A percentile compares a stretch with the other conserved stretches of the same genome.
These are phyloP conservation scores for Alces alces DNA, from an alignment of 2,113 vertebrate genomes.

Conservation along the genomic window DNA sequence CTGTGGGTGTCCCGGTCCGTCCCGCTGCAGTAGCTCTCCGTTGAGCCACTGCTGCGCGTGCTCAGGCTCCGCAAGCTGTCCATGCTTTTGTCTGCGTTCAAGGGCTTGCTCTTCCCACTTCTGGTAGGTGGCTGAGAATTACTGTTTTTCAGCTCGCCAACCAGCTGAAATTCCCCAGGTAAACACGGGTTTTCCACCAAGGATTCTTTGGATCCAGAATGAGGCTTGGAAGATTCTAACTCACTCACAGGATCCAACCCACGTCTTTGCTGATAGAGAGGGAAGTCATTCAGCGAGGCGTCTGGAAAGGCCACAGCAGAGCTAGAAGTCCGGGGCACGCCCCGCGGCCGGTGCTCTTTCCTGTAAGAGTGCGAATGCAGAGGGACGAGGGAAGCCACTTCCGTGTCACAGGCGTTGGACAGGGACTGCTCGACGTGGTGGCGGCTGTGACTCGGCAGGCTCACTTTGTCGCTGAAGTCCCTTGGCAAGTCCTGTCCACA, in stretches of 20 bases:
- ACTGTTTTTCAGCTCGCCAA: constrained; percentile 80
- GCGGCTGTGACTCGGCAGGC: constrained; percentile 83
- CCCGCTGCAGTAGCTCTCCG: constrained; percentile 97
- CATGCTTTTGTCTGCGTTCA: constrained; percentile 89
- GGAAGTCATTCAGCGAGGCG: constrained; percentile 91
- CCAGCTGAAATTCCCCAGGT: constrained; percentile 85
- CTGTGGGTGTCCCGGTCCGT: constrained; percentile 97
- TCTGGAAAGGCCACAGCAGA: constrained; percentile 98
- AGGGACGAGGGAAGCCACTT: constrained; percentile 85
- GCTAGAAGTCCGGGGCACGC: constrained; percentile 97
- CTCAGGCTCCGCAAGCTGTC: constrained; percentile 96
- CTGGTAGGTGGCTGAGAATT: constrained; percentile 80
- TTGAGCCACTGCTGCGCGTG: constrained; percentile 95
- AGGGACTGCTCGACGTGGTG: constrained; percentile 89
- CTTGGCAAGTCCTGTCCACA: constrained; percentile 90
- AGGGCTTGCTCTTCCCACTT: constrained; percentile 81
- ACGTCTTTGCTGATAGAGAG: constrained; percentile 92
- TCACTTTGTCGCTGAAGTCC: constrained; percentile 86
- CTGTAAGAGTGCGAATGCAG: constrained; percentile 94
- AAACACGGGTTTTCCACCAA: constrained; percentile 81
- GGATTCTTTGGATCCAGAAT: constrained; percentile 84
- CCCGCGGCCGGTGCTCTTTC: constrained; percentile 93
- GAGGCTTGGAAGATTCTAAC: constrained; percentile 90
- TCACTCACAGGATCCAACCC: constrained; percentile 96
- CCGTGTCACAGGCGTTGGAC: constrained; percentile 88